Evolutionary conservation across 2,888 invertebrate genomes (phyloP), one percentile per base, ranked within the genome.

Genomic region (Amaurobius ferox): DNA sequence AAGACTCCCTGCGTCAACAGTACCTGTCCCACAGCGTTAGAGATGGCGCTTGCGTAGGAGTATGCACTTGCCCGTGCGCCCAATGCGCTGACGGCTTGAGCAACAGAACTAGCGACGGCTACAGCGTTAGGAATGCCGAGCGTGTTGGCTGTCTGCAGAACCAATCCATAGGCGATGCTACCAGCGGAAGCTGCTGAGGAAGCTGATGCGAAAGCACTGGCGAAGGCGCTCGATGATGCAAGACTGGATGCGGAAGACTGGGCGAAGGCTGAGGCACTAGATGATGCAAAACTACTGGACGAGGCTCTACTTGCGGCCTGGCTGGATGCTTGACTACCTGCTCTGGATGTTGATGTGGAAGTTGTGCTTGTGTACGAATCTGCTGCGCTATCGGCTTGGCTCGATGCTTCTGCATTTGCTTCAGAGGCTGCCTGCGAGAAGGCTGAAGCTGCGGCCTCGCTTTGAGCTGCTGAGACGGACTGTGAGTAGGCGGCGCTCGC

Each of bases 211-310:
- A 72, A 19, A 29, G 32, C 72, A 11, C 72, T 72, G 19, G 72
- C 29, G 61, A 72, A 72, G n/a, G 72, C 26, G 26, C 55, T 61
- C 0, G 78, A 61, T 0, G 78, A 39, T 9, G 48, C 29, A 7
- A 70, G 16, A 3, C 68, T 68, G 3, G 70, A 78, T 28, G 68
- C 35, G 0, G 55, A 0, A 1, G 68, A 55, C 3, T 78, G 28
- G 5, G 68, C 55, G 19, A 78, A 70, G 16, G 77, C 44, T n/a
- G 77, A 77, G 2, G 67, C 19, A 6, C 28, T 32, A 28, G 44
- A 40, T 1, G 35, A 39, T 0, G 61, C 61, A 5, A 11, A 61
- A 23, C 61, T 61, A 3, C 61, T 61, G 35, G n/a, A n/a, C n/a
- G n/a, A n/a, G n/a, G n/a, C n/a, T n/a, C n/a, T n/a, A n/a, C n/a